A percentile compares a stretch with the other conserved stretches of the same genome.
Conservation (phyloP, 2,113 vertebrate genomes). For the Planiliza haematocheilus region DNA sequence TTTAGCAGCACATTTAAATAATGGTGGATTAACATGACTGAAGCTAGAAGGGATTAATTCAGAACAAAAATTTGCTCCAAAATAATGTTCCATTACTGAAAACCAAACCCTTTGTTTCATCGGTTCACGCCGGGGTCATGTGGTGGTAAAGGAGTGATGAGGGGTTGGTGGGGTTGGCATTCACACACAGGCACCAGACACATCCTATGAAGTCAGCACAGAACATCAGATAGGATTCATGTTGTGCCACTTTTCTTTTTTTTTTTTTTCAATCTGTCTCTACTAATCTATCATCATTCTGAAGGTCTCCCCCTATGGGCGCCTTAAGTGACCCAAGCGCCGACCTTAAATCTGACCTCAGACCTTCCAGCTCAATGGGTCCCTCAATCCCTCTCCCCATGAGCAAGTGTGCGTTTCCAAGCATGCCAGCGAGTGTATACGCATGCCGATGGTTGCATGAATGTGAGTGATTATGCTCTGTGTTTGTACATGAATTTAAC, state of each 20-base stretch:
- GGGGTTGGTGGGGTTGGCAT: constrained; percentile 1
- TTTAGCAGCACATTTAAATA: neutral
- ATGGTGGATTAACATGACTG: neutral
- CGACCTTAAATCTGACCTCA: constrained; percentile 57
- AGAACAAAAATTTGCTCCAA: neutral
- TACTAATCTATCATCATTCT: constrained; percentile 46
- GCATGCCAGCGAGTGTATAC: constrained; percentile 9
- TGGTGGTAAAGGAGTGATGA: constrained; percentile 23
- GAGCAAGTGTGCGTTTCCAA: too few species aligned
- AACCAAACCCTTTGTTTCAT: constrained; percentile 14
- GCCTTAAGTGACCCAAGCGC: constrained; percentile 18
- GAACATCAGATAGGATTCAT: constrained; percentile 54
- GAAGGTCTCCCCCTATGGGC: constrained; percentile 2
- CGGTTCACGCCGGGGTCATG: constrained; percentile 11
- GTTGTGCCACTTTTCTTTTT: neutral
- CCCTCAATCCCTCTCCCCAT: constrained; percentile 13
- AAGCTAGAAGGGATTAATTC: neutral
- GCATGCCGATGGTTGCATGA: constrained; percentile 9
- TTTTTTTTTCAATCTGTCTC: constrained; percentile 23
- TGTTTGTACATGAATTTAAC: constrained; percentile 21
- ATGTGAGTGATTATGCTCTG: neutral
- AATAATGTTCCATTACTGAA: constrained; percentile 13
- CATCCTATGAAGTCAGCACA: constrained; percentile 50
- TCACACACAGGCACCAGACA: constrained; percentile 6
- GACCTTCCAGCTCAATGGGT: constrained; percentile 21